phyloP scores from a whole-genome alignment of 2,113 vertebrate genomes.

The Chloropsis cyanopogon region DNA sequence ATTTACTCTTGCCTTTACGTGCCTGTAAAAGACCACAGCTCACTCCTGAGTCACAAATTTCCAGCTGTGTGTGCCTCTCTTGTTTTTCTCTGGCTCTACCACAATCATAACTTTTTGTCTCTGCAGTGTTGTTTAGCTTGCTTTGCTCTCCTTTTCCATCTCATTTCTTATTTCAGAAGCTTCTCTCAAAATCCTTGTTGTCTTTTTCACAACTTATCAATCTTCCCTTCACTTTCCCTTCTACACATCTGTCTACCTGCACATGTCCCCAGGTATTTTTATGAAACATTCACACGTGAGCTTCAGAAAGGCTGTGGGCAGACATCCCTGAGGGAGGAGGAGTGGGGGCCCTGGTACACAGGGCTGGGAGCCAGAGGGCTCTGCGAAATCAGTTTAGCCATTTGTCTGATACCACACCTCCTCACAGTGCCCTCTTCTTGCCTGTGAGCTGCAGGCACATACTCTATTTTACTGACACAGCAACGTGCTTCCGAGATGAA shows the following conservation, averaged over 20 bases:
- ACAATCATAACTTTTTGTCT: not conserved
- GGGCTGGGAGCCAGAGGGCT: not conserved
- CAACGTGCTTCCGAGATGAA: not conserved
- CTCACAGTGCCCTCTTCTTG: not conserved
- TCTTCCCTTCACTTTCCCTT: not conserved
- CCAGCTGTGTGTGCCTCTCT: not conserved
- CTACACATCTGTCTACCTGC: not conserved
- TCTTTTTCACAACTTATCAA: not conserved
- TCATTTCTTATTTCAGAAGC: not conserved
- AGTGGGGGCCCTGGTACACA: not conserved
- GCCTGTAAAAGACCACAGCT: not conserved
- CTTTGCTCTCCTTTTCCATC: not conserved
- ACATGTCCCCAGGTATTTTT: not conserved
- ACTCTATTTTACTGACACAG: not conserved
- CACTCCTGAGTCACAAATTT: not conserved
- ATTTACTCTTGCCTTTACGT: not conserved
- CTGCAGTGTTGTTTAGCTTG: not conserved
- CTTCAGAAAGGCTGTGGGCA: not conserved
- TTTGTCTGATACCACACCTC: not conserved
- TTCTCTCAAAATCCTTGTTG: not conserved
- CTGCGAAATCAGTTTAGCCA: not conserved
- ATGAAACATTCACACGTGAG: not conserved
- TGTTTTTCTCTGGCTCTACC: not conserved
- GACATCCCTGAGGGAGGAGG: not conserved
- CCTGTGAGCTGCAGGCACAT: not conserved